A percentile compares a stretch with the other conserved stretches of the same genome.
phyloP scores from a whole-genome alignment of 2,113 vertebrate genomes.

The Sinocyclocheilus maitianheensis region DNA sequence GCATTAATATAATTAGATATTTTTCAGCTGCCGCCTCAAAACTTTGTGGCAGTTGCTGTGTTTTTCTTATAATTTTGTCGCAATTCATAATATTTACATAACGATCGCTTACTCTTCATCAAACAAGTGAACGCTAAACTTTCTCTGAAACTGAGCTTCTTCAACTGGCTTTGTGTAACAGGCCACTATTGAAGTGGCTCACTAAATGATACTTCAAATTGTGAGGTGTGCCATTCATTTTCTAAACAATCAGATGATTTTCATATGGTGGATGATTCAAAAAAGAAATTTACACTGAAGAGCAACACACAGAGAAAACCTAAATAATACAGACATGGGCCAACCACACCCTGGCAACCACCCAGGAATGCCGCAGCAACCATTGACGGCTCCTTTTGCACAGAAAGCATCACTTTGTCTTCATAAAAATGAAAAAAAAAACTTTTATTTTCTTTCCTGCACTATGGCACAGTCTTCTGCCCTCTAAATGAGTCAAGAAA shows the following conservation, averaged over 20 bases:
- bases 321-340: background rate
- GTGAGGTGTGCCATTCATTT: background rate
- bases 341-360: background rate
- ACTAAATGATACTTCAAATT: background rate
- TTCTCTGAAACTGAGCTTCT: background rate
- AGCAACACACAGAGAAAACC: background rate
- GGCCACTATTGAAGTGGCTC: background rate
- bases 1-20: too few relatives aligned
- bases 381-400: background rate
- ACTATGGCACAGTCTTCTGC: background rate
- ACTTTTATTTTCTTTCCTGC: background rate
- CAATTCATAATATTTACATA: background rate
- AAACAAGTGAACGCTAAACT: background rate
- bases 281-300: background rate
- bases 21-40: background rate
- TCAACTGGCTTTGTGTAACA: background rate
- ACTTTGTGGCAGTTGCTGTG: background rate
- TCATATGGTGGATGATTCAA: background rate
- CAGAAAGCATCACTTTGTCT: background rate
- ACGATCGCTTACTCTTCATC: background rate
- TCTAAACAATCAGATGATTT: background rate
- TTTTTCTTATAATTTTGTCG: background rate
- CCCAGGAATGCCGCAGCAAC: background rate
- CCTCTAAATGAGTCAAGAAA: slow-evolving; percentile 2
- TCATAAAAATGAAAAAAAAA: background rate